A percentile compares a stretch with the other conserved stretches of the same genome.
Conservation (phyloP, 2,888 invertebrate species). For the Anoncus sp. region DNA sequence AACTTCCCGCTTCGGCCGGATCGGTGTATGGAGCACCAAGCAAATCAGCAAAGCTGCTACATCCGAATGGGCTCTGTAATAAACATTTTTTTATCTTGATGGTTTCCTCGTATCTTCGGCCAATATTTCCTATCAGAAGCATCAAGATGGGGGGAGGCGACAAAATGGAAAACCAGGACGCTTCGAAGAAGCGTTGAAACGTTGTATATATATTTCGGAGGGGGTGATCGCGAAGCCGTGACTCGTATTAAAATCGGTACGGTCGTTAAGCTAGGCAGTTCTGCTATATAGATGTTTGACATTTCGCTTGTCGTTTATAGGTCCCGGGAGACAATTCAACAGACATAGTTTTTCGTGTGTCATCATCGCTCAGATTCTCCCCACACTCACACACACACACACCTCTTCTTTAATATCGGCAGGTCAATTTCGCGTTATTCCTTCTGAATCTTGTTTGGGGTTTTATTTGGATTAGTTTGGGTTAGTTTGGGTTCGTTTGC, state of each 20-base stretch:
- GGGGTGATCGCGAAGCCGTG: constrained; percentile 21
- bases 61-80: constrained; percentile 90
- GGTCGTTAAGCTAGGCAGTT: constrained; percentile 70
- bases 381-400: too few species aligned
- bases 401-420: too few species aligned
- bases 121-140: too few species aligned
- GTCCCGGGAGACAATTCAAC: constrained; percentile 70
- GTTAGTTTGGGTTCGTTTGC: too few species aligned
- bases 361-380: too few species aligned
- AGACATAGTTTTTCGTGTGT: constrained; percentile 36
- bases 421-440: too few species aligned
- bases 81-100: not conserved
- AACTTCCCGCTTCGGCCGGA: constrained; percentile 86
- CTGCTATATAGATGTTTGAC: constrained; percentile 78
- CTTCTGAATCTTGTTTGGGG: too few species aligned
- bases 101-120: not conserved
- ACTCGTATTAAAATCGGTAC: constrained; percentile 72
- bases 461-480: too few species aligned
- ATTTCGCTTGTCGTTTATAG: constrained; percentile 78
- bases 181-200: too few species aligned
- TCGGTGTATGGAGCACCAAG: constrained; percentile 90
- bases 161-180: too few species aligned
- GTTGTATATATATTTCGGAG: not conserved
- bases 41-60: constrained; percentile 91
- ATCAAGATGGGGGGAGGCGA: too few species aligned